Evolutionary conservation across 1,140 invertebrate genomes (phyloP).

Genomic region (Paracyclopina nana): DNA sequence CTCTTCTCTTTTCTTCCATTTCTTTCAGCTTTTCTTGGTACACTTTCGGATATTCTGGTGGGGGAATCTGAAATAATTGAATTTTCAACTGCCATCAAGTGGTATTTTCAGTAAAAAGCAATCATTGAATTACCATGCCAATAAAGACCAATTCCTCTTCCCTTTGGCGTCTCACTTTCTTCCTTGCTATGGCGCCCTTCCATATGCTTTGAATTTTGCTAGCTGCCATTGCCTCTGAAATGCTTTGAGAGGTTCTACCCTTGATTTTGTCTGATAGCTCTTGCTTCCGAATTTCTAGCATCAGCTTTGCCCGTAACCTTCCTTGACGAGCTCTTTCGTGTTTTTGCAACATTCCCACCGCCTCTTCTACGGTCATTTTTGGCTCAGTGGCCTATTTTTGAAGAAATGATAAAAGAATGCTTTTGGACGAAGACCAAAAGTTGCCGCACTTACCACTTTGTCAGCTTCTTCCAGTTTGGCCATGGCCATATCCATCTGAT

Average conservation of each 20-base stretch:
- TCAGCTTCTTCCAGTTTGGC: slow-evolving; percentile 5
- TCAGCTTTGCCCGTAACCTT: slow-evolving; percentile 54
- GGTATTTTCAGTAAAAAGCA: too few relatives aligned
- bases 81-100: too few relatives aligned
- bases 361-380: slow-evolving; percentile 50
- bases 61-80: too few relatives aligned
- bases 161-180: slow-evolving; percentile 18
- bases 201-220: slow-evolving; percentile 19
- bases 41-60: too few relatives aligned
- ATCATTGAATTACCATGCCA: slow-evolving; percentile 20
- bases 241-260: slow-evolving; percentile 24
- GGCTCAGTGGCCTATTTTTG: neutral
- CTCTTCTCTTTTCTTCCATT: slow-evolving; percentile 24
- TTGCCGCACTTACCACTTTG: neutral
- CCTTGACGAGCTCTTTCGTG: slow-evolving; percentile 79
- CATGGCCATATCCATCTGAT: slow-evolving; percentile 22
- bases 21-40: slow-evolving; percentile 14
- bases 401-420: neutral
- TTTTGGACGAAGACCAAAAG: neutral
- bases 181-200: slow-evolving; percentile 20
- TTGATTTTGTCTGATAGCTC: slow-evolving; percentile 23
- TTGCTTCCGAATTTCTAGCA: slow-evolving; percentile 54
- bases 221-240: slow-evolving; percentile 23
- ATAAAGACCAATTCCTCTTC: slow-evolving; percentile 21
- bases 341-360: slow-evolving; percentile 60